Percentiles rank a stretch among this genome's conserved stretches.
Evolutionary conservation across 2,888 invertebrate species (phyloP).

Genomic region (Callinectes sapidus): DNA sequence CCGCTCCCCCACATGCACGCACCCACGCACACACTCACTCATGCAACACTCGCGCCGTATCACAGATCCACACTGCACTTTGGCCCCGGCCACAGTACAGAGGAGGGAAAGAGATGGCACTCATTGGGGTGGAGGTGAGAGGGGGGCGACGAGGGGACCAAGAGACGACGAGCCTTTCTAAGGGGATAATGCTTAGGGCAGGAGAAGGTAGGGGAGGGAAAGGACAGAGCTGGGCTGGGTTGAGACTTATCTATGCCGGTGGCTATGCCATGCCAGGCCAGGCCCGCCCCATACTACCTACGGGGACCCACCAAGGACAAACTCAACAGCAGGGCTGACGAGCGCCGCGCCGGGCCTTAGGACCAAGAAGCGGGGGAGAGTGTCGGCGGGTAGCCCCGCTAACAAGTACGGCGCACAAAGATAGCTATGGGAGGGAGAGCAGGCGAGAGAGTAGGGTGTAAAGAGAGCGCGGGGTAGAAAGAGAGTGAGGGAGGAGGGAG

Average conservation of each 20-base stretch:
- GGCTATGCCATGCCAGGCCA: constrained; percentile 24
- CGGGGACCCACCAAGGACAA: constrained; percentile 55
- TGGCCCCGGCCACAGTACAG: constrained; percentile 29
- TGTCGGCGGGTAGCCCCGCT: constrained; percentile 31
- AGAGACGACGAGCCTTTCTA: background rate
- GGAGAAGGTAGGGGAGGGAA: background rate
- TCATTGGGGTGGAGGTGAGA: background rate
- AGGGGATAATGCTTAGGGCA: constrained; percentile 39
- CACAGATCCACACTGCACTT: constrained; percentile 50
- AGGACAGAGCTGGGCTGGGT: constrained; percentile 15
- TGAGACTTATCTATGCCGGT: constrained; percentile 49
- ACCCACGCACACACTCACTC: constrained; percentile 55
- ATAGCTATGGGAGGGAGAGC: constrained; percentile 63
- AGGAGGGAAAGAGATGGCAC: background rate
- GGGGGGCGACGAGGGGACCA: background rate
- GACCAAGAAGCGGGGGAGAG: constrained; percentile 39
- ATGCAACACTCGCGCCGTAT: constrained; percentile 54
- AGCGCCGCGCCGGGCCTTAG: constrained; percentile 46
- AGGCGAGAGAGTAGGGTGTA: constrained; percentile 63
- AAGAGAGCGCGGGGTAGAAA: constrained; percentile 66
- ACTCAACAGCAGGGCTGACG: background rate
- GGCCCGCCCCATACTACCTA: constrained; percentile 34
- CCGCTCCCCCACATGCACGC: constrained; percentile 47
- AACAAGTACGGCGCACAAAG: constrained; percentile 60
- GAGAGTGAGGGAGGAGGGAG: constrained; percentile 60